Percentiles rank a stretch among this genome's conserved stretches.
phyloP scores from a whole-genome alignment of 2,888 invertebrate species.

The Euzophera pinguis region DNA sequence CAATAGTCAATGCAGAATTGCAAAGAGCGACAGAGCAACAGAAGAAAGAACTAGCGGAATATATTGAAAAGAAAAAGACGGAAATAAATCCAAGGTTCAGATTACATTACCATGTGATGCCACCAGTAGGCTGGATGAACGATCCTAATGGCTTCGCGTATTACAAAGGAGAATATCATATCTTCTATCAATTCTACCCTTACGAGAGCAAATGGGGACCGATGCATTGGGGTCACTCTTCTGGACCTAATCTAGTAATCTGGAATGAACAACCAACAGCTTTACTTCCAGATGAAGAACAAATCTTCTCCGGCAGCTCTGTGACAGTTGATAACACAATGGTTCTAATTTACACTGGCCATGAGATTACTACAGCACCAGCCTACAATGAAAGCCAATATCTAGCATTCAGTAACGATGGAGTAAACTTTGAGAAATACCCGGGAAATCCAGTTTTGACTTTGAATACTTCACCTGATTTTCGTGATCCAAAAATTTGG shows the following conservation, averaged over 20 bases:
- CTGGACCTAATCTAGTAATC: conserved; percentile 65
- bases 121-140: conserved; percentile 78
- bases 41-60: conserved; percentile 43
- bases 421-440: conserved; percentile 59
- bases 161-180: conserved; percentile 71
- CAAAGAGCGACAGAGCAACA: conserved; percentile 17
- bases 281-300: conserved; percentile 61
- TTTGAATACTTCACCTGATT: conserved; percentile 61
- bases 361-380: too few species aligned
- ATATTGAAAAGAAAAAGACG: conserved; percentile 46
- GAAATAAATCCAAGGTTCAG: conserved; percentile 58
- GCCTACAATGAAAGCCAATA: conserved; percentile 59
- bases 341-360: conserved; percentile 65
- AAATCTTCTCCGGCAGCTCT: conserved; percentile 72
- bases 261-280: conserved; percentile 75
- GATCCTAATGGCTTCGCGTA: conserved; percentile 79
- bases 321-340: conserved; percentile 53
- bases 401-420: conserved; percentile 61
- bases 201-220: conserved; percentile 65
- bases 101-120: conserved; percentile 57
- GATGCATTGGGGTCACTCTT: conserved; percentile 78
- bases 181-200: conserved; percentile 78
- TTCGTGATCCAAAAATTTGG: conserved; percentile 75
- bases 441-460: conserved; percentile 62
- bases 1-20: conserved; percentile 27